Percentiles rank a stretch among this genome's conserved stretches.
phyloP scores from a whole-genome alignment of 1,140 invertebrate species.

The Aporrectodea caliginosa region DNA sequence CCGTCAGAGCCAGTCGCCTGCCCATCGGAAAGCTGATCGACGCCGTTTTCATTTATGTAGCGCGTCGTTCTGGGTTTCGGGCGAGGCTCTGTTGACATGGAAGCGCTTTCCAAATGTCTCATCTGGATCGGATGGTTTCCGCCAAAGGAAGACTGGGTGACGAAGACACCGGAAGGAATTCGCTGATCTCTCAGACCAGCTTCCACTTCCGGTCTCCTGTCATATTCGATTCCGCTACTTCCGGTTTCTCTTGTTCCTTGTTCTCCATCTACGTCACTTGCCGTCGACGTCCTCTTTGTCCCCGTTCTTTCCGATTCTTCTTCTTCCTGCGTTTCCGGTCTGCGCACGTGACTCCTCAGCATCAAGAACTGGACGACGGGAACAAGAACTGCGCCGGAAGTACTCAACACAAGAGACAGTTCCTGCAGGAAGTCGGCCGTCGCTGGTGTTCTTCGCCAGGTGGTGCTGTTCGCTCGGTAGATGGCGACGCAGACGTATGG shows the following conservation, averaged over 20 bases:
- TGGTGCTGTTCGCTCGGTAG: background rate
- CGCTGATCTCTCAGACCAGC: background rate
- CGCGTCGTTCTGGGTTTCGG: background rate
- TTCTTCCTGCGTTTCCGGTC: background rate
- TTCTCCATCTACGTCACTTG: too few species aligned
- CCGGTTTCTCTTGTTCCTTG: background rate
- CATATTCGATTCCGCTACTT: background rate
- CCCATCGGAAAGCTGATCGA: too few species aligned
- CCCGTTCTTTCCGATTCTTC: background rate
- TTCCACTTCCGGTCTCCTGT: background rate
- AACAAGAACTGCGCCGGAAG: background rate
- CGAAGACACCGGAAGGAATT: too few species aligned
- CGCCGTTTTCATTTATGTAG: background rate
- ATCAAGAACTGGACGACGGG: background rate
- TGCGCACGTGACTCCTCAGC: background rate
- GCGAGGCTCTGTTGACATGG: background rate
- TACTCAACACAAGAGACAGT: background rate
- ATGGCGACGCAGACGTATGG: background rate
- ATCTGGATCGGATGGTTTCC: too few species aligned
- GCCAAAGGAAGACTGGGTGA: background rate
- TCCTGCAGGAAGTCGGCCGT: background rate
- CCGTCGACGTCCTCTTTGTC: background rate
- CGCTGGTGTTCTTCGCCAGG: background rate
- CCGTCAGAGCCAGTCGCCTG: background rate
- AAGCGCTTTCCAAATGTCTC: background rate